Percentiles rank a stretch among this genome's conserved stretches.
These are phyloP conservation scores for Chironomus striatipennis DNA, from an alignment of 1,140 invertebrate species.

Conservation along the genomic window DNA sequence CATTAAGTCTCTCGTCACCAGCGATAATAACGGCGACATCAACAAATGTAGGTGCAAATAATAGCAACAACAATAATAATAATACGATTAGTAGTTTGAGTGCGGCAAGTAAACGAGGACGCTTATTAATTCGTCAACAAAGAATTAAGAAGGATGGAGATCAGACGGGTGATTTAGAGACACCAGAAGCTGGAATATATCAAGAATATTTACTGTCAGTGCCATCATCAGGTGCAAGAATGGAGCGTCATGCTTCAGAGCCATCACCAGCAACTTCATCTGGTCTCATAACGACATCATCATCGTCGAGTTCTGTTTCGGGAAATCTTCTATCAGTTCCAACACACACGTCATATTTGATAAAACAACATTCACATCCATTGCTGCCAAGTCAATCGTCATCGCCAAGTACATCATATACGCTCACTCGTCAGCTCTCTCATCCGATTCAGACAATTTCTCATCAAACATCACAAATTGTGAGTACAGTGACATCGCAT, in stretches of 20 bases:
- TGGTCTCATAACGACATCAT: conserved; percentile 30
- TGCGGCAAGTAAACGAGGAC: conserved; percentile 48
- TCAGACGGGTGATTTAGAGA: conserved; percentile 36
- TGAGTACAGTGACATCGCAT: conserved; percentile 10
- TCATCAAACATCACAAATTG: conserved; percentile 27
- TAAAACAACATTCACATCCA: conserved; percentile 59
- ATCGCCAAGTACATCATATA: conserved; percentile 32
- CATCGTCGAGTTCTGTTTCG: conserved; percentile 41
- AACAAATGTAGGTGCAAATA: conserved; percentile 27
- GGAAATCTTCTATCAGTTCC: conserved; percentile 49
- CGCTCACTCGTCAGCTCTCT: conserved; percentile 30
- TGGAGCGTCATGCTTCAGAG: conserved; percentile 51
- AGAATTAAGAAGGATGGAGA: conserved; percentile 55
- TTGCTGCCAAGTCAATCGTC: conserved; percentile 47
- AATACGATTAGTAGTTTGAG: conserved; percentile 27
- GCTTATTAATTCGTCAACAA: conserved; percentile 54
- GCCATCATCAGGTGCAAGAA: conserved; percentile 38
- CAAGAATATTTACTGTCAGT: conserved; percentile 39
- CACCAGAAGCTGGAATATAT: conserved; percentile 31
- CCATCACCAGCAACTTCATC: conserved; percentile 49
- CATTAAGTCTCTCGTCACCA: neutral
- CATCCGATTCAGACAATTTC: conserved; percentile 27
- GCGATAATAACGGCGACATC: conserved; percentile 9
- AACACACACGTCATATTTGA: conserved; percentile 43
- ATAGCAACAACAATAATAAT: conserved; percentile 27